A percentile compares a stretch with the other conserved stretches of the same genome.
Evolutionary conservation across 2,113 vertebrate genomes (phyloP).

Genomic region (Platysteira castanea): DNA sequence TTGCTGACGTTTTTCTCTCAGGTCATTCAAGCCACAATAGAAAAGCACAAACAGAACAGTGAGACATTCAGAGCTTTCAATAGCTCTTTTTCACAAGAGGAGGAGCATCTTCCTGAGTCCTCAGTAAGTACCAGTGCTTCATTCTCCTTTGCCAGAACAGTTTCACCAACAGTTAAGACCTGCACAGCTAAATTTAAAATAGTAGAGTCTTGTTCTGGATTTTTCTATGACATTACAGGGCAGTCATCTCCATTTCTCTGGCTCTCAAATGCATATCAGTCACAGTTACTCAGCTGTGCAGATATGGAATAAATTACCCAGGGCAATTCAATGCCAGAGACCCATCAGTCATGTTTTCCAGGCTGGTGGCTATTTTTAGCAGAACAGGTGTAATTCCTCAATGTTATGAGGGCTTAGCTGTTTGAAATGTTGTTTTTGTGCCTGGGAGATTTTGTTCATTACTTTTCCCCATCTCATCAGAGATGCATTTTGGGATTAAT

Average conservation of each 20-base stretch:
- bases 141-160: background rate
- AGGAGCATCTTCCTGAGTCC: conserved; percentile 82
- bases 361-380: background rate
- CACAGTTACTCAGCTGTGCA: background rate
- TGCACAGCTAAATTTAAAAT: background rate
- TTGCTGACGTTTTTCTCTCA: conserved; percentile 47
- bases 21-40: conserved; percentile 90
- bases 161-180: background rate
- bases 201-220: background rate
- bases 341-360: background rate
- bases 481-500: background rate
- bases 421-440: background rate
- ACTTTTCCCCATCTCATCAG: background rate
- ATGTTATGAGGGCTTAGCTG: background rate
- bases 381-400: background rate
- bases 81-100: conserved; percentile 84
- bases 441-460: background rate
- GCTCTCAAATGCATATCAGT: background rate
- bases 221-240: background rate
- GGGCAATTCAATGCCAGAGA: background rate
- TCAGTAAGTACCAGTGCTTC: conserved; percentile 73
- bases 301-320: background rate
- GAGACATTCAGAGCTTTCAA: conserved; percentile 93
- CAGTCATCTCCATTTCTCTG: background rate
- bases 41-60: conserved; percentile 95